These are phyloP conservation scores for Erythrolamprus reginae DNA, from an alignment of 2,113 vertebrate genomes.

Conservation along the genomic window DNA sequence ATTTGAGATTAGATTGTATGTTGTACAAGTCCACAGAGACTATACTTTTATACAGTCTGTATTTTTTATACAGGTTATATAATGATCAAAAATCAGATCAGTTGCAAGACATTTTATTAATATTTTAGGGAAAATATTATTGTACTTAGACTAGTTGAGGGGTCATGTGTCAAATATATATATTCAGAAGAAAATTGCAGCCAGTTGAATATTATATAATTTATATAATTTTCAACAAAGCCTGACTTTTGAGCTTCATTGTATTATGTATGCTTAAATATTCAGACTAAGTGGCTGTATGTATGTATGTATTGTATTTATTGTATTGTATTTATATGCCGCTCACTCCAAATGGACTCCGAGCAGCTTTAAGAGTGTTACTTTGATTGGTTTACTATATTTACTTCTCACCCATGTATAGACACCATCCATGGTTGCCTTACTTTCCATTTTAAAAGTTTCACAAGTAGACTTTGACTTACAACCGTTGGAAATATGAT, in stretches of 20 bases:
- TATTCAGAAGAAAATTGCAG: neutral
- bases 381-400: neutral
- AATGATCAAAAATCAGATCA: neutral
- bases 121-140: neutral
- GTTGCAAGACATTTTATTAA: neutral
- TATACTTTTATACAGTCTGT: neutral
- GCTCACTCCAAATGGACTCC: too few species aligned
- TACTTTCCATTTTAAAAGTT: neutral
- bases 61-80: neutral
- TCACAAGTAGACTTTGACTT: neutral
- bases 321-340: too few species aligned
- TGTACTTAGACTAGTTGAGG: neutral
- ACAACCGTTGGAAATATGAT: neutral
- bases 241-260: neutral
- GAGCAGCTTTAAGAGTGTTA: neutral
- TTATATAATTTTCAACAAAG: neutral
- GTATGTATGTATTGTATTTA: too few species aligned
- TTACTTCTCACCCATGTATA: neutral
- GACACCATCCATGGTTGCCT: neutral
- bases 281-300: neutral
- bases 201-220: neutral
- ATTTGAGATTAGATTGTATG: neutral
- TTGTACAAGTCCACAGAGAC: neutral
- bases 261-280: too few species aligned
- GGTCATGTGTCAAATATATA: neutral